Conservation (phyloP, 2,888 invertebrate species). For the Dryobotodes eremita region DNA sequence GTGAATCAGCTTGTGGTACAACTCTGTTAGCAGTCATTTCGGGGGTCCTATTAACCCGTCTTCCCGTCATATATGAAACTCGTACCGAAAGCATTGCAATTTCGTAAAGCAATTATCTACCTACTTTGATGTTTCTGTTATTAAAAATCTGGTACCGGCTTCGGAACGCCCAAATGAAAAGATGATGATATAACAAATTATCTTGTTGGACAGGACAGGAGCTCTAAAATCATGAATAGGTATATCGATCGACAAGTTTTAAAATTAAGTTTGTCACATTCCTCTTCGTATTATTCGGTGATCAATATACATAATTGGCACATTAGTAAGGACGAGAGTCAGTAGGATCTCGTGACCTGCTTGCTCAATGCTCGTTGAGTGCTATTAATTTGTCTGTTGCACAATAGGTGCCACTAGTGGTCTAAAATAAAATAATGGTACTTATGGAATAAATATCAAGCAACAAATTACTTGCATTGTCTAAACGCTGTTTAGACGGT, state of each 20-base stretch:
- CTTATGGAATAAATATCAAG: no score
- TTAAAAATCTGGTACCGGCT: neutral
- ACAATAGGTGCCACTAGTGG: conserved; percentile 14
- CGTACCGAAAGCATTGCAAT: conserved; percentile 4
- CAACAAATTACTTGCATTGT: no score
- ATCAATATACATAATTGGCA: conserved; percentile 51
- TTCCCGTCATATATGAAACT: conserved; percentile 1
- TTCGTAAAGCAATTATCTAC: neutral
- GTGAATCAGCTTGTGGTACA: conserved; percentile 35
- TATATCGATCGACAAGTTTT: conserved; percentile 10
- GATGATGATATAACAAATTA: neutral
- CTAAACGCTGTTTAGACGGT: no score
- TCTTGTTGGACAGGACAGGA: neutral
- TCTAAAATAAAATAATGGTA: neutral
- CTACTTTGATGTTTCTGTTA: neutral
- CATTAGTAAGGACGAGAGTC: conserved; percentile 52
- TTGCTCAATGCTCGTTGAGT: conserved; percentile 29
- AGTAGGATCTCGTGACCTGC: conserved; percentile 38
- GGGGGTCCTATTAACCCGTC: conserved; percentile 27
- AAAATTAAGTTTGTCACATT: conserved; percentile 31
- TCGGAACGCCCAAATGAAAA: neutral
- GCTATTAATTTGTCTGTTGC: conserved; percentile 21
- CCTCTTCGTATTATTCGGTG: conserved; percentile 17
- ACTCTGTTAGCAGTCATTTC: conserved; percentile 20
- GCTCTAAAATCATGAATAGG: neutral